These are phyloP conservation scores for Sphenodon punctatus DNA, from an alignment of 2,797 vertebrate genomes.

Conservation along the genomic window DNA sequence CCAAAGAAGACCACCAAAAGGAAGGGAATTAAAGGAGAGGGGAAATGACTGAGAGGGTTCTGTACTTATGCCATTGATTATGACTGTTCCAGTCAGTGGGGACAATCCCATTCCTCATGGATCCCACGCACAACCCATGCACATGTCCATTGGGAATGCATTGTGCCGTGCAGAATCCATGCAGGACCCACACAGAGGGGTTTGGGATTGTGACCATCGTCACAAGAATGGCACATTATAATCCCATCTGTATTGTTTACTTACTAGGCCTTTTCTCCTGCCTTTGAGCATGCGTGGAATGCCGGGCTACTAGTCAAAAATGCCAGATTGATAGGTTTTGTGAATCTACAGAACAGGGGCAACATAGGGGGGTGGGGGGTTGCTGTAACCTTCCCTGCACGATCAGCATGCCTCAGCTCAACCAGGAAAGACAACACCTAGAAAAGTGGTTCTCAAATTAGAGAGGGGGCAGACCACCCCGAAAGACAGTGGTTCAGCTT, in stretches of 20 bases:
- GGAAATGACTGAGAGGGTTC: too few species aligned
- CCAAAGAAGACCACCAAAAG: background rate
- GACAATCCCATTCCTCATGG: too few species aligned
- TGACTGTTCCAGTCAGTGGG: background rate
- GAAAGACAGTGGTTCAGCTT: slow-evolving; percentile 1
- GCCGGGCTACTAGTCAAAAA: fast-evolving
- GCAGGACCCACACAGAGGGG: too few species aligned
- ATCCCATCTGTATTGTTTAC: background rate
- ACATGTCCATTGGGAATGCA: too few species aligned
- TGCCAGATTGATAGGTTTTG: fast-evolving
- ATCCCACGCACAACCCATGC: too few species aligned
- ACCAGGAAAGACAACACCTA: too few species aligned
- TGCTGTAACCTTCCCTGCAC: too few species aligned
- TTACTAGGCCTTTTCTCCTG: too few species aligned
- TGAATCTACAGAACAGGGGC: fast-evolving
- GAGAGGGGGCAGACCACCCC: too few species aligned
- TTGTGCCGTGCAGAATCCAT: too few species aligned
- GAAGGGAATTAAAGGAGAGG: background rate
- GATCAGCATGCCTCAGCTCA: background rate
- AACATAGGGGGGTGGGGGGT: fast-evolving
- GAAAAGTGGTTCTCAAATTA: too few species aligned
- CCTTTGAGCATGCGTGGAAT: background rate
- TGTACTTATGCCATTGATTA: fast-evolving
- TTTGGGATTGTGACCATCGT: too few species aligned
- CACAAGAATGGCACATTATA: fast-evolving